Evolutionary conservation across 1,140 invertebrate genomes (phyloP).

Genomic region (Aphaenogaster floridana): DNA sequence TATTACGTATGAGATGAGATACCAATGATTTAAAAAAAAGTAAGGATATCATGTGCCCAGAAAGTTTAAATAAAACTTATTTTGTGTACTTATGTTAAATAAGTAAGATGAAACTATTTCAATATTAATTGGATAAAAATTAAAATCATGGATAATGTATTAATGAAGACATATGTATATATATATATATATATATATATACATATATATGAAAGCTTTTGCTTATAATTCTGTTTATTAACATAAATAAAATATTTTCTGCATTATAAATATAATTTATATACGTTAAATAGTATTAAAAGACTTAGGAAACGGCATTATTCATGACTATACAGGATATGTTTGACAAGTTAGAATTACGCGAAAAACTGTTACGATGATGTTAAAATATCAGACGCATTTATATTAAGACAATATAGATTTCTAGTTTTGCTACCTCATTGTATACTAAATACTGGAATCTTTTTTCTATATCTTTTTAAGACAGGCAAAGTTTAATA

Average conservation of each 20-base stretch:
- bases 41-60: background rate
- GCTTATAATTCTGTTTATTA: constrained; percentile 6
- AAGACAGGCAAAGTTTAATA: constrained; percentile 7
- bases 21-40: background rate
- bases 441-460: background rate
- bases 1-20: background rate
- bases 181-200: background rate
- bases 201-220: background rate
- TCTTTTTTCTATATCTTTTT: background rate
- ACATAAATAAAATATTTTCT: constrained; percentile 29
- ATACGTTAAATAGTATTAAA: background rate
- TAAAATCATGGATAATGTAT: constrained; percentile 19
- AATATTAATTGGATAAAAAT: background rate
- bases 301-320: background rate
- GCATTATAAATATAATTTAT: background rate
- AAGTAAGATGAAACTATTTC: background rate
- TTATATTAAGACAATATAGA: background rate
- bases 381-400: background rate
- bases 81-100: background rate
- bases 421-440: background rate
- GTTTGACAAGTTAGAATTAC: background rate
- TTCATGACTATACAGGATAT: background rate
- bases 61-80: background rate
- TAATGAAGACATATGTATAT: background rate
- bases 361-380: background rate